Conservation (phyloP, 2,888 invertebrate genomes). For the Nowickia ferox region DNA sequence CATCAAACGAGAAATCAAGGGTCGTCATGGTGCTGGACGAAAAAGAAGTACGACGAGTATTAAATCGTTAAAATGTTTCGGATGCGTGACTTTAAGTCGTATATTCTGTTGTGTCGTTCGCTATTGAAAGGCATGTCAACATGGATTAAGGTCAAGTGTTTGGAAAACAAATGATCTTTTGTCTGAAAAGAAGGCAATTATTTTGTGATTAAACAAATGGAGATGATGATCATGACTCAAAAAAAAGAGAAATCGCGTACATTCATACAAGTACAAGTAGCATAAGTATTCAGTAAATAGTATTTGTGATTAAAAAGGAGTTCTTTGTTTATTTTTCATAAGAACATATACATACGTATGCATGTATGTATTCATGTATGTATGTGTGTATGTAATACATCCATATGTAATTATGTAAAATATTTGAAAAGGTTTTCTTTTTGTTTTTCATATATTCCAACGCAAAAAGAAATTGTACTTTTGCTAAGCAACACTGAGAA, state of each 20-base stretch:
- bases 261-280: neutral
- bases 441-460: neutral
- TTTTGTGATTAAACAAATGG: conserved; percentile 43
- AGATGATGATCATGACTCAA: conserved; percentile 56
- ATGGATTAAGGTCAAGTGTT: conserved; percentile 69
- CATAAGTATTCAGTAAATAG: neutral
- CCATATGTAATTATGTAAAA: neutral
- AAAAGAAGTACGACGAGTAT: neutral
- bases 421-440: too few relatives aligned
- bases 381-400: neutral
- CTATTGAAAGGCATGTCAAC: conserved; percentile 60
- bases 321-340: conserved; percentile 47
- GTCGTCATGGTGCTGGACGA: conserved; percentile 45
- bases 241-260: neutral
- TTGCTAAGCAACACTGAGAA: conserved; percentile 40
- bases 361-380: too few relatives aligned
- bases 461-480: conserved; percentile 26
- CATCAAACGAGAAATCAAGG: conserved; percentile 31
- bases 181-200: conserved; percentile 20
- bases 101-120: conserved; percentile 41
- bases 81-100: conserved; percentile 66
- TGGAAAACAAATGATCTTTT: conserved; percentile 17
- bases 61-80: conserved; percentile 69
- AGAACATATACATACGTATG: neutral
- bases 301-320: conserved; percentile 24